phyloP scores from a whole-genome alignment of 2,797 vertebrate genomes.

The Sarcophilus harrisii region DNA sequence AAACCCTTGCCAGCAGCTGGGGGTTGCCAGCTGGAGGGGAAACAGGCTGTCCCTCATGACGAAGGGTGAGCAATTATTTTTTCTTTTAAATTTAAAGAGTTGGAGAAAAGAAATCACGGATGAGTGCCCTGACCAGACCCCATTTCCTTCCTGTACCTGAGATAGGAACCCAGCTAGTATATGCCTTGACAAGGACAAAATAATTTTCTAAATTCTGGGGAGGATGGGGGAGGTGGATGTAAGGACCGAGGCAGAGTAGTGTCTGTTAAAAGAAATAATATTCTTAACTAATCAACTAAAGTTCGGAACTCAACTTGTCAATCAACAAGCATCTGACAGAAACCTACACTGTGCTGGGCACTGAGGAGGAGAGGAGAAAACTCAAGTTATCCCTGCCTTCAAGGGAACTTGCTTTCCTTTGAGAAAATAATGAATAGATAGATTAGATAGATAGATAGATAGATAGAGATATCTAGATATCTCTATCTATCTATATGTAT shows the following conservation, averaged over 20 bases:
- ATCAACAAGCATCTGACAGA: not conserved
- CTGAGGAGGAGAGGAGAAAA: not conserved
- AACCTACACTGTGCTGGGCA: not conserved
- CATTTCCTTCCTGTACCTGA: conserved; percentile 56
- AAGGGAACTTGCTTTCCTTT: not conserved
- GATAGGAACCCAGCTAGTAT: conserved; percentile 62
- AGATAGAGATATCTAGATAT: no score
- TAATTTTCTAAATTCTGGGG: conserved; percentile 14
- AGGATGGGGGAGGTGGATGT: no score
- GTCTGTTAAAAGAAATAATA: conserved; percentile 33
- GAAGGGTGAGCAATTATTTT: conserved; percentile 18
- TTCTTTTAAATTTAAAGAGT: conserved; percentile 27
- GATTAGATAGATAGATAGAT: no score
- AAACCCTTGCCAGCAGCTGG: not conserved
- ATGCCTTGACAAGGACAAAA: not conserved
- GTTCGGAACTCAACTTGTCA: conserved; percentile 16
- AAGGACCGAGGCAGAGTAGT: not conserved
- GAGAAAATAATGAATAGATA: not conserved
- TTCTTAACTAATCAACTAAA: not conserved
- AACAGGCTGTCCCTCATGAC: not conserved
- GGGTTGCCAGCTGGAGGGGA: conserved; percentile 39
- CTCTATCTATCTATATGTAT: no score
- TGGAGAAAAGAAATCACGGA: conserved; percentile 49
- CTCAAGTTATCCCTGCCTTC: not conserved
- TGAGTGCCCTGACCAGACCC: not conserved